Evolutionary conservation across 2,797 vertebrate genomes (phyloP).

Genomic region (Poecilia velifera): DNA sequence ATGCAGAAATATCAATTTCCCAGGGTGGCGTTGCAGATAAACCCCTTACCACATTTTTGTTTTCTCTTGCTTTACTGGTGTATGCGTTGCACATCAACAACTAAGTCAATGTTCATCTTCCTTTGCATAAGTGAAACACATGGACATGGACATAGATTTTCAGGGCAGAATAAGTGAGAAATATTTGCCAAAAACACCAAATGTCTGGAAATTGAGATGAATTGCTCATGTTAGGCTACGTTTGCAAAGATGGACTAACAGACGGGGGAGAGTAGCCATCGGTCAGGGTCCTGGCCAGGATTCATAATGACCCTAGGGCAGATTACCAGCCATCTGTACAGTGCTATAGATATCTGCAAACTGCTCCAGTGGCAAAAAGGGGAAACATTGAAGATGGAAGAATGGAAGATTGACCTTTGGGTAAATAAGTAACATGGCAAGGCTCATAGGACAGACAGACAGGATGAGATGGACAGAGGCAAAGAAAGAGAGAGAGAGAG

Average conservation of each 20-base stretch:
- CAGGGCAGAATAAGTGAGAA: conserved; percentile 40
- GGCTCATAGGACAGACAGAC: conserved; percentile 62
- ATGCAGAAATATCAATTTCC: conserved; percentile 24
- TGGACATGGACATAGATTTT: conserved; percentile 60
- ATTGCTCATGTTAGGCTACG: conserved; percentile 64
- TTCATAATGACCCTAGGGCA: conserved; percentile 77
- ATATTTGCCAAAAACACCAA: conserved; percentile 68
- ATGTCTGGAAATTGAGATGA: conserved; percentile 72
- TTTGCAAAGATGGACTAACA: conserved; percentile 69
- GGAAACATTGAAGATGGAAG: conserved; percentile 58
- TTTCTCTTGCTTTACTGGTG: neutral
- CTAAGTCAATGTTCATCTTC: conserved; percentile 52
- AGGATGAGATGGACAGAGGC: conserved; percentile 54
- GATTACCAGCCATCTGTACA: conserved; percentile 78
- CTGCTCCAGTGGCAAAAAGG: conserved; percentile 52
- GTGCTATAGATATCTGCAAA: conserved; percentile 66
- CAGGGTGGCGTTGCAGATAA: conserved; percentile 41
- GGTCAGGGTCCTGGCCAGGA: conserved; percentile 73
- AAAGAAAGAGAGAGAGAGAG: conserved; percentile 32
- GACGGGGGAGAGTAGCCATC: conserved; percentile 64
- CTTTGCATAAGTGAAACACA: conserved; percentile 54
- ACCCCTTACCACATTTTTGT: conserved; percentile 4
- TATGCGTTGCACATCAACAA: conserved; percentile 21
- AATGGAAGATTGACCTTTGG: conserved; percentile 76
- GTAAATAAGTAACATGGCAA: conserved; percentile 68